Percentiles rank a stretch among this genome's conserved stretches.
Conservation (phyloP, 2,888 invertebrate genomes). For the Sarcophaga subvicina region DNA sequence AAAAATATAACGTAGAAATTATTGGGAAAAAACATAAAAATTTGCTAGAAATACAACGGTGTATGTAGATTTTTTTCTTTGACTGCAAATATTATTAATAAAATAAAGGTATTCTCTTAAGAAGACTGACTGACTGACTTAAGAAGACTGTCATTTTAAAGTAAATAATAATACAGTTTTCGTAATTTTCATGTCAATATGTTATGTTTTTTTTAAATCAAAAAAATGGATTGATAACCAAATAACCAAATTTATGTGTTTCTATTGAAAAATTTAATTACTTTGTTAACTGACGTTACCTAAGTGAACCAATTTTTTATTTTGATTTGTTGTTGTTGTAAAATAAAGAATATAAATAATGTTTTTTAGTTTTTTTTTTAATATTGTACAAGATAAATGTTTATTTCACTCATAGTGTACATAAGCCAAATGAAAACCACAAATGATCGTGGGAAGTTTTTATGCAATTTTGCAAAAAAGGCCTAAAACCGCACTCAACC, state of each 20-base stretch:
- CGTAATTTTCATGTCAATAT: too few relatives aligned
- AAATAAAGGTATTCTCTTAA: too few relatives aligned
- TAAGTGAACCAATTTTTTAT: background rate
- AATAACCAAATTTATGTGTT: conserved; percentile 1
- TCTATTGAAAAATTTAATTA: background rate
- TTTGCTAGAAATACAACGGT: too few relatives aligned
- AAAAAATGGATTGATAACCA: too few relatives aligned
- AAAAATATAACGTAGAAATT: too few relatives aligned
- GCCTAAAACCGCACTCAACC: background rate
- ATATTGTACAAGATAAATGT: background rate
- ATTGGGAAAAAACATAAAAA: too few relatives aligned
- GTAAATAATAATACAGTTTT: too few relatives aligned
- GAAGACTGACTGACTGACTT: too few relatives aligned
- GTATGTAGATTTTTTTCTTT: too few relatives aligned
- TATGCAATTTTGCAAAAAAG: conserved; percentile 47
- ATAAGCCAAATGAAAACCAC: conserved; percentile 31
- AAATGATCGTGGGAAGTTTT: conserved; percentile 69
- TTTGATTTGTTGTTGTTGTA: background rate
- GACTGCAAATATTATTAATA: too few relatives aligned
- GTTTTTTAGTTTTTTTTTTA: background rate
- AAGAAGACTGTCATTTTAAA: too few relatives aligned
- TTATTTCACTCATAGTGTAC: background rate
- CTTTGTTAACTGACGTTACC: background rate
- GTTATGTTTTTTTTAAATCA: too few relatives aligned
- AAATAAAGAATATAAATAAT: background rate